Conservation (phyloP, 2,888 invertebrate genomes). For the Eristalis intricaria region DNA sequence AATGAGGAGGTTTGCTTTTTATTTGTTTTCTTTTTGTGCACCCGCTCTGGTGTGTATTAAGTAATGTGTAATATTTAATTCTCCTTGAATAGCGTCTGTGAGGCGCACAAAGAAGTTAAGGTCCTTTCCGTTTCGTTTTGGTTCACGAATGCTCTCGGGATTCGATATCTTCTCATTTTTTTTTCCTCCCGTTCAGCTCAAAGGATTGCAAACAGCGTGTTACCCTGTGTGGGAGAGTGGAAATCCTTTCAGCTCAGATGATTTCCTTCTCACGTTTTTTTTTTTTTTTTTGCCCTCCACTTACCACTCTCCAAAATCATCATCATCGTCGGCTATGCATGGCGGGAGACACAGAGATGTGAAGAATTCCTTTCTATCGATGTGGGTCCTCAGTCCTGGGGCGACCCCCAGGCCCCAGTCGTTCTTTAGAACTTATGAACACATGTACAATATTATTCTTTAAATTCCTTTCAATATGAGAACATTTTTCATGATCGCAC, state of each 20-base stretch:
- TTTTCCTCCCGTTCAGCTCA: conserved; percentile 47
- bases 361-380: conserved; percentile 23
- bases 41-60: conserved; percentile 23
- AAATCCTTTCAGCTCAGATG: conserved; percentile 55
- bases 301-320: not conserved
- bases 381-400: conserved; percentile 5
- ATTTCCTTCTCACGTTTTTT: conserved; percentile 37
- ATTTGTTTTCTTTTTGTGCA: not conserved
- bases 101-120: conserved; percentile 22
- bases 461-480: conserved; percentile 62
- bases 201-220: conserved; percentile 56
- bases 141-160: conserved; percentile 21
- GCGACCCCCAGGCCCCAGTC: not conserved
- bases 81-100: conserved; percentile 55
- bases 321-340: conserved; percentile 59
- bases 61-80: conserved; percentile 69
- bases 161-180: conserved; percentile 39
- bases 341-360: conserved; percentile 2
- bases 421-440: conserved; percentile 20
- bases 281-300: not conserved
- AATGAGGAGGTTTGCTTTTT: conserved; percentile 15
- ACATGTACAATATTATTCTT: conserved; percentile 60
- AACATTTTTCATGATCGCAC: conserved; percentile 57
- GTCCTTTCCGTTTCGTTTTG: conserved; percentile 2
- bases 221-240: conserved; percentile 20